Evolutionary conservation across 2,888 invertebrate genomes (phyloP).

Genomic region (Brachyptera risi): DNA sequence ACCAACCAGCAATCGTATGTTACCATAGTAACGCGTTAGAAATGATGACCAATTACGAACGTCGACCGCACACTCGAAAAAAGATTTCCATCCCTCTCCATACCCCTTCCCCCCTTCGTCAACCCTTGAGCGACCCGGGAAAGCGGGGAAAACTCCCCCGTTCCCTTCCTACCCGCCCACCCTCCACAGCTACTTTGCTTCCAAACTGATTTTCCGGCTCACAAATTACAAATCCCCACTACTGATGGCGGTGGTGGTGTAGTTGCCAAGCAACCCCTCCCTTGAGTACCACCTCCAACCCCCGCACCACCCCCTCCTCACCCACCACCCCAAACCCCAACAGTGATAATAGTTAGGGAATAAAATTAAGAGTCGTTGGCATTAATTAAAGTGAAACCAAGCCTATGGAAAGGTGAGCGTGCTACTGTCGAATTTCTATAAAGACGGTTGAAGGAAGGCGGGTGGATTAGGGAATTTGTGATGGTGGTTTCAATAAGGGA

Average conservation of each 20-base stretch:
- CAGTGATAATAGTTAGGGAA: conserved; percentile 34
- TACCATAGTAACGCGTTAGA: not conserved
- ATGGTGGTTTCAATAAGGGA: not conserved
- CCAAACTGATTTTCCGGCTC: conserved; percentile 35
- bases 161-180: not conserved
- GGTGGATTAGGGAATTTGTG: not conserved
- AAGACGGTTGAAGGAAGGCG: not conserved
- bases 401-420: not conserved
- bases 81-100: conserved; percentile 16
- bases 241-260: not conserved
- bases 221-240: conserved; percentile 33
- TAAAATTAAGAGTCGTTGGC: conserved; percentile 34
- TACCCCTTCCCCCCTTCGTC: not conserved
- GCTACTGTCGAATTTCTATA: not conserved
- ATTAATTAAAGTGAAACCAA: conserved; percentile 30
- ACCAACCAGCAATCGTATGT: not conserved
- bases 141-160: conserved; percentile 6
- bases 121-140: not conserved
- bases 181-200: conserved; percentile 1
- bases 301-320: not conserved
- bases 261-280: conserved; percentile 16
- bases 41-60: conserved; percentile 19
- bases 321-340: not conserved
- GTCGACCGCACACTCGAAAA: conserved; percentile 16
- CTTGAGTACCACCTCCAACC: conserved; percentile 2